Base-by-base conservation (phyloP, 2,797 vertebrate species). In the Craterocephalus amniculus region DNA sequence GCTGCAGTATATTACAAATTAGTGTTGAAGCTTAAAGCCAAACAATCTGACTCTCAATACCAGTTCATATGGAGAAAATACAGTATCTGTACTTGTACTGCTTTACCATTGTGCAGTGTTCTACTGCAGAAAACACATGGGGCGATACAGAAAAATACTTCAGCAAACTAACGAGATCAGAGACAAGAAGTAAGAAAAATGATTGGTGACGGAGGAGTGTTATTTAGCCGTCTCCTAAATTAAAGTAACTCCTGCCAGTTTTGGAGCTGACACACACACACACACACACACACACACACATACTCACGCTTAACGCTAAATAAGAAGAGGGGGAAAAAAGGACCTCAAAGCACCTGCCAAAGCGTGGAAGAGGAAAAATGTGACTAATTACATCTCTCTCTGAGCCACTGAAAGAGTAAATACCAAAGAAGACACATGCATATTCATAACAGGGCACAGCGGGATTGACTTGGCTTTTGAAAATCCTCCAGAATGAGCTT, bases 381-480 rank as follows among this genome's bases (percentile, higher is more conserved):
- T 80, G 80, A 90, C 92, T 94, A 93, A 94, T 94, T 94, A 83
- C 76, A 88, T 89, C 84, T 90, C 88, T 90, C 90, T 90, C 89
- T 89, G 86, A 87, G 76, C 85, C 84, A 91, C 82, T 91, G 79
- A 86, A 81, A 87, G 88, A 87, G 83, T 91, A 94, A 93, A 93
- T 91, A 92, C 88, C 83, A 89, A 89, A 88, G 84, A 88, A 88
- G 63, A 85, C 61, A 85, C 85, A 91, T 93, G 84, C 78, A 89
- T 89, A 91, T 94, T 94, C 91, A 92, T 92, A 76, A 36, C 57
- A 31, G 63, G 79, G 78, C 81, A 85, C 83, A 87, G 85, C 67
- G 38, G 87, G 84, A 87, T 85, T 84, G 81, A 91, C 87, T 91
- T 81, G 72, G 78, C 78, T 87, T 79, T 82, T 85, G 87, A 88